Percentiles rank a stretch among this genome's conserved stretches.
phyloP scores from a whole-genome alignment of 2,797 vertebrate genomes.

The Knipowitschia caucasica region DNA sequence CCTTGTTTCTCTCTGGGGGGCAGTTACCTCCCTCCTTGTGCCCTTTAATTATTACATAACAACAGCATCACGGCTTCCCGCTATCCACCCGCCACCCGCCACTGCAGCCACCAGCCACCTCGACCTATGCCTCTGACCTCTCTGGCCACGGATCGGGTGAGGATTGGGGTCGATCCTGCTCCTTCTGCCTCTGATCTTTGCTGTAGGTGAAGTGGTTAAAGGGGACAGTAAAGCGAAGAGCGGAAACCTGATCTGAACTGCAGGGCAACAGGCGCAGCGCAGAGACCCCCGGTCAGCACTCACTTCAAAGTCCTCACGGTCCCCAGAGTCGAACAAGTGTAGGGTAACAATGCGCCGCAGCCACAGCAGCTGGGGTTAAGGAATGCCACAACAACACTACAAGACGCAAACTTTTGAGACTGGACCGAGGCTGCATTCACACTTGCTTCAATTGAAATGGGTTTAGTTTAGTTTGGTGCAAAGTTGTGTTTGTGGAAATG shows the following conservation, averaged over 20 bases:
- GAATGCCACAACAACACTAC: slow-evolving; percentile 4
- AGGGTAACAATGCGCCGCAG: slow-evolving; percentile 44
- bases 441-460: no score
- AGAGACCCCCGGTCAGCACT: slow-evolving; percentile 53
- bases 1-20: slow-evolving; percentile 40
- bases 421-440: no score
- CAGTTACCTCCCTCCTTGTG: slow-evolving; percentile 22
- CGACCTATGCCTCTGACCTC: slow-evolving; percentile 57
- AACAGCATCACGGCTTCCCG: slow-evolving; percentile 58
- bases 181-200: slow-evolving; percentile 65
- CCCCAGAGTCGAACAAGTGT: slow-evolving; percentile 40
- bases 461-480: no score
- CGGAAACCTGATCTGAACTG: slow-evolving; percentile 60
- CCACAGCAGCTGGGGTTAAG: slow-evolving; percentile 14
- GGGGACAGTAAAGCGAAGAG: slow-evolving; percentile 55
- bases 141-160: slow-evolving; percentile 67
- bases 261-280: slow-evolving; percentile 55
- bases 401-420: no score
- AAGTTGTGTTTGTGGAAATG: no score
- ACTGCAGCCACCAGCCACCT: slow-evolving; percentile 48
- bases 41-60: slow-evolving; percentile 85
- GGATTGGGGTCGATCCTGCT: slow-evolving; percentile 45
- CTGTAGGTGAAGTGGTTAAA: slow-evolving; percentile 57
- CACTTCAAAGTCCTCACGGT: slow-evolving; percentile 56
- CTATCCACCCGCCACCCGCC: no score